Evolutionary conservation across 2,797 vertebrate genomes (phyloP).

Genomic region (Pseudochirops cupreus): DNA sequence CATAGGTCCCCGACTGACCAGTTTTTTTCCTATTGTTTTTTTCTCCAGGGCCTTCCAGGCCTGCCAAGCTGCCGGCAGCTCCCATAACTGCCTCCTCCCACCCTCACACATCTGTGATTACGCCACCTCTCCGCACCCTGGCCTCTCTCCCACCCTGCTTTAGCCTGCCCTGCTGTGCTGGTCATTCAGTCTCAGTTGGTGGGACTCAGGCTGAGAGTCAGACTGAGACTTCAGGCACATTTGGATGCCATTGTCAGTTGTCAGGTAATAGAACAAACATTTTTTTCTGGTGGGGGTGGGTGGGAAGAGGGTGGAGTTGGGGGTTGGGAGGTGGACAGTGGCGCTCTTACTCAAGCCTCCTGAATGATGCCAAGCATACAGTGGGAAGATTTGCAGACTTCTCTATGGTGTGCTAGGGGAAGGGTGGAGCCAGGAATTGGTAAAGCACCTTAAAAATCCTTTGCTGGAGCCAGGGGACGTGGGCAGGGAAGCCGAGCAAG

Average conservation of each 20-base stretch:
- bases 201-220: conserved; percentile 89
- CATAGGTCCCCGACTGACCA: conserved; percentile 87
- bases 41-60: conserved; percentile 90
- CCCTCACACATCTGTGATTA: conserved; percentile 89
- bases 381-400: conserved; percentile 52
- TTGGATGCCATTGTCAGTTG: conserved; percentile 91
- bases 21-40: conserved; percentile 90
- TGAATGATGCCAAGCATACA: neutral
- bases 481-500: conserved; percentile 37
- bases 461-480: neutral
- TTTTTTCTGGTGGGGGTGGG: conserved; percentile 74
- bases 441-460: neutral
- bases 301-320: conserved; percentile 67
- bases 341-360: neutral
- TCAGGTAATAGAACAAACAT: conserved; percentile 87
- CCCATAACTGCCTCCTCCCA: conserved; percentile 90
- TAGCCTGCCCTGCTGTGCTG: conserved; percentile 89
- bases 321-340: conserved; percentile 56
- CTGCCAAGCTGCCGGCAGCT: conserved; percentile 89
- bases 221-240: conserved; percentile 88
- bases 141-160: conserved; percentile 89
- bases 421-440: conserved; percentile 50
- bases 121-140: conserved; percentile 89
- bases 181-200: conserved; percentile 86
- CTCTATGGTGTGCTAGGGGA: conserved; percentile 62